Evolutionary conservation across 2,113 vertebrate species (phyloP).

Genomic region (Menidia beryllina): DNA sequence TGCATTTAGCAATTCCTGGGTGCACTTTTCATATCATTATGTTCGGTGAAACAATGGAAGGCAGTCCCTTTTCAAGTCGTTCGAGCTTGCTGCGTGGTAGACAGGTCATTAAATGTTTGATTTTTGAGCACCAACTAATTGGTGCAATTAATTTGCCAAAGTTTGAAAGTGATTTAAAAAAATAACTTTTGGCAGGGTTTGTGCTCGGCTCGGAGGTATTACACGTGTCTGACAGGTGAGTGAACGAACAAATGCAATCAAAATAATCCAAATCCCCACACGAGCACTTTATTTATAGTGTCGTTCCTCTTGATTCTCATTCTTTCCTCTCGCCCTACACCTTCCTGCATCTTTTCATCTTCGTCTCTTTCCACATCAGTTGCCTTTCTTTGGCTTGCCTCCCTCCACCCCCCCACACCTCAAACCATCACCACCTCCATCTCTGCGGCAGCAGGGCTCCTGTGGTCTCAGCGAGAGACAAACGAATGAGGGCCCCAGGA

Average conservation of each 20-base stretch:
- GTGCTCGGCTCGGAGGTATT: slow-evolving; percentile 18
- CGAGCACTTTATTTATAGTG: slow-evolving; percentile 17
- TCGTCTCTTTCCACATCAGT: slow-evolving; percentile 62
- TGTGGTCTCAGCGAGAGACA: slow-evolving; percentile 77
- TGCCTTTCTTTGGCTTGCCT: slow-evolving; percentile 53
- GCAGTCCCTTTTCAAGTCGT: slow-evolving; percentile 45
- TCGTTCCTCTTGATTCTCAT: slow-evolving; percentile 32
- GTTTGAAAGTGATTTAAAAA: slow-evolving; percentile 30
- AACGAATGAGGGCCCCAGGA: slow-evolving; percentile 80
- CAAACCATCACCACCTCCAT: slow-evolving; percentile 50
- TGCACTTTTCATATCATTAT: slow-evolving; percentile 42
- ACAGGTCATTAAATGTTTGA: slow-evolving; percentile 65
- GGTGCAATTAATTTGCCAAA: slow-evolving; percentile 72
- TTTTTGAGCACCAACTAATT: slow-evolving; percentile 65
- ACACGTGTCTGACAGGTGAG: slow-evolving; percentile 41
- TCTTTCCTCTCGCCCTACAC: slow-evolving; percentile 23
- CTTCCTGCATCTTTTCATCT: slow-evolving; percentile 44
- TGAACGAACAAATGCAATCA: slow-evolving; percentile 27
- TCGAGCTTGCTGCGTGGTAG: slow-evolving; percentile 49
- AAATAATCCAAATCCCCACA: slow-evolving; percentile 26
- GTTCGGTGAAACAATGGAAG: slow-evolving; percentile 26
- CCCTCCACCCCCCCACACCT: slow-evolving; percentile 26
- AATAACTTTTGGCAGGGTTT: slow-evolving; percentile 44
- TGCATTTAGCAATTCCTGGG: slow-evolving; percentile 37
- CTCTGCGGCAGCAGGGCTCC: slow-evolving; percentile 72